Evolutionary conservation across 2,113 vertebrate species (phyloP).

Genomic region (Hydrochoerus hydrochaeris): DNA sequence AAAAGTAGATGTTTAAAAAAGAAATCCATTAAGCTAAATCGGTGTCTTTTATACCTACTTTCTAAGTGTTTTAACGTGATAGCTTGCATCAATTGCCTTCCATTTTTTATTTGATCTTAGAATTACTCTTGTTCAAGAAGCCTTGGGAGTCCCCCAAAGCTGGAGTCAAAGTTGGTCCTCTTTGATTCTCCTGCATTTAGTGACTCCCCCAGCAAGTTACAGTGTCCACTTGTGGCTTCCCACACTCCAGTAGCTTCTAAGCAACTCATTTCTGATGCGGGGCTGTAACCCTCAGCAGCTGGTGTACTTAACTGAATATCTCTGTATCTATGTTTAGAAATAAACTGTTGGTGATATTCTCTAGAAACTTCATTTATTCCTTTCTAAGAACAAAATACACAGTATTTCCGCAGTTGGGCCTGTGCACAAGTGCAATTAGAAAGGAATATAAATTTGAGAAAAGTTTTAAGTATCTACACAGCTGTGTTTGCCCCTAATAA

Average conservation of each 20-base stretch:
- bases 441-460: neutral
- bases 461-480: neutral
- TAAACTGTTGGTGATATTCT: neutral
- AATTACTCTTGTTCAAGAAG: neutral
- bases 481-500: constrained; percentile 37
- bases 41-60: neutral
- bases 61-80: neutral
- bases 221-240: neutral
- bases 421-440: constrained; percentile 14
- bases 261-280: neutral
- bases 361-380: neutral
- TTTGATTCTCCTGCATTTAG: neutral
- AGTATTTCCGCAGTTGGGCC: neutral
- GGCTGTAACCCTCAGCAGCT: neutral
- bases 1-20: neutral
- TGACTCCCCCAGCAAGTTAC: neutral
- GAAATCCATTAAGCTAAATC: neutral
- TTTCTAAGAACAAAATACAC: constrained; percentile 20
- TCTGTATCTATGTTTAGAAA: neutral
- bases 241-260: neutral
- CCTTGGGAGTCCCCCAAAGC: neutral
- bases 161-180: neutral
- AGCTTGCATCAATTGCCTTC: neutral
- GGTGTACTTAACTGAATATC: neutral
- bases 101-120: neutral